Evolutionary conservation across 2,113 vertebrate genomes (phyloP).

Genomic region (Ptilorrhoa leucosticta): DNA sequence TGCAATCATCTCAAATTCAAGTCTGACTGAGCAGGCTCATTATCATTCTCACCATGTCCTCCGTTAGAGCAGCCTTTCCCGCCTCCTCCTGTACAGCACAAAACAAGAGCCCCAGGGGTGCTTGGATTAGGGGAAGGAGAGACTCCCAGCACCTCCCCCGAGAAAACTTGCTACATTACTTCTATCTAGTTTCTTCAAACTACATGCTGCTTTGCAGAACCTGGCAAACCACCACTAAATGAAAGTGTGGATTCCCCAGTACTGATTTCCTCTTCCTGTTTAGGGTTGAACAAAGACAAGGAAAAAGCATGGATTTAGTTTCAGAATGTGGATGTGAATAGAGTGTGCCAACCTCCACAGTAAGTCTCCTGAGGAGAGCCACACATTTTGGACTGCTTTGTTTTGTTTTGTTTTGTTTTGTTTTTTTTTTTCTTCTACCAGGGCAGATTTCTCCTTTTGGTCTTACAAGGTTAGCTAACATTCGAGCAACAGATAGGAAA

Average conservation of each 20-base stretch:
- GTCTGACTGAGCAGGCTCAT: slow-evolving; percentile 8
- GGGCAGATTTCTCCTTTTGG: background rate
- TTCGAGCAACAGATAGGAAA: slow-evolving; percentile 31
- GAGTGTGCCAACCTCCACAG: background rate
- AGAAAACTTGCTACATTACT: slow-evolving; percentile 47
- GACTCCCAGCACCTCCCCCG: background rate
- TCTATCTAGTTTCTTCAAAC: background rate
- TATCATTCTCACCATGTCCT: slow-evolving; percentile 36
- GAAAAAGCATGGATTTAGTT: background rate
- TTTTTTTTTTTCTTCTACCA: background rate
- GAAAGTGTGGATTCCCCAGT: background rate
- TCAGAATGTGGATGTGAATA: background rate
- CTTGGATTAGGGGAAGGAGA: background rate
- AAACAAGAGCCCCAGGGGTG: slow-evolving; percentile 15
- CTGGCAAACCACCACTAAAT: background rate
- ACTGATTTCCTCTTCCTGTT: background rate
- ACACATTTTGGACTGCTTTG: background rate
- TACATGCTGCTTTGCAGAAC: background rate
- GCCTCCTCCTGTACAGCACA: background rate
- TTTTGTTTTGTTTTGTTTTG: too few species aligned
- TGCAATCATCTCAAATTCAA: slow-evolving; percentile 6
- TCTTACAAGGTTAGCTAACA: background rate
- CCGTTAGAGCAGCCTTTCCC: background rate
- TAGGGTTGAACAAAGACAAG: background rate
- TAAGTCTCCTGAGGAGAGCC: background rate